A percentile compares a stretch with the other conserved stretches of the same genome.
phyloP scores from a whole-genome alignment of 2,797 vertebrate species.

The Bovichtus variegatus region DNA sequence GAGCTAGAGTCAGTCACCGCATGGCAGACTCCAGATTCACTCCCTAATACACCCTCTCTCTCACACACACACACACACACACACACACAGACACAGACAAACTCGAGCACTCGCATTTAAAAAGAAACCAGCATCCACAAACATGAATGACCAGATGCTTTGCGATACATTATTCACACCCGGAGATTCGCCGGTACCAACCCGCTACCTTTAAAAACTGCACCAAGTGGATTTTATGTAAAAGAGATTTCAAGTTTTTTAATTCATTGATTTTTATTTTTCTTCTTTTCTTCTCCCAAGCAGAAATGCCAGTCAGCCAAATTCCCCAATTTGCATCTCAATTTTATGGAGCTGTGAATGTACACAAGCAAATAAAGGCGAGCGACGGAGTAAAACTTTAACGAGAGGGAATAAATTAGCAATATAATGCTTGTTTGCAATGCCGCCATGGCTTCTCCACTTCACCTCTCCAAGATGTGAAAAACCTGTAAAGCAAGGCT shows the following conservation, averaged over 20 bases:
- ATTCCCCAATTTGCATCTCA: conserved; percentile 49
- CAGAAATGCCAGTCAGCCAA: conserved; percentile 34
- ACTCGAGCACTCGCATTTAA: conserved; percentile 16
- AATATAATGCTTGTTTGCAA: conserved; percentile 53
- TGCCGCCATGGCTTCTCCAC: conserved; percentile 46
- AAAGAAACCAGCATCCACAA: not conserved
- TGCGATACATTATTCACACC: conserved; percentile 56
- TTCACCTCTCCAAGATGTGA: conserved; percentile 61
- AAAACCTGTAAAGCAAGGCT: conserved; percentile 67
- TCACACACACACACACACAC: not conserved
- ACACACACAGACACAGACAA: conserved; percentile 7
- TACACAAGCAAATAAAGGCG: conserved; percentile 49
- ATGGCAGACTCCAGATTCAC: conserved; percentile 55
- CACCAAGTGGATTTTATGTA: conserved; percentile 29
- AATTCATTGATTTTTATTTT: conserved; percentile 8
- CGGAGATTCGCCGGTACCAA: conserved; percentile 22
- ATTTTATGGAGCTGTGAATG: conserved; percentile 47
- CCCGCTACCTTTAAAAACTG: conserved; percentile 20
- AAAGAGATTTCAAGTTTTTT: conserved; percentile 9
- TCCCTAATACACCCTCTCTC: conserved; percentile 27
- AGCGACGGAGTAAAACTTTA: conserved; percentile 59
- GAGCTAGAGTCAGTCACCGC: conserved; percentile 48
- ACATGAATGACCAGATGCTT: conserved; percentile 50
- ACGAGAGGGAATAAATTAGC: conserved; percentile 64
- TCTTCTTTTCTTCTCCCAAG: conserved; percentile 5